Evolutionary conservation across 1,140 invertebrate species (phyloP).

Genomic region (Drosophila seguyi): DNA sequence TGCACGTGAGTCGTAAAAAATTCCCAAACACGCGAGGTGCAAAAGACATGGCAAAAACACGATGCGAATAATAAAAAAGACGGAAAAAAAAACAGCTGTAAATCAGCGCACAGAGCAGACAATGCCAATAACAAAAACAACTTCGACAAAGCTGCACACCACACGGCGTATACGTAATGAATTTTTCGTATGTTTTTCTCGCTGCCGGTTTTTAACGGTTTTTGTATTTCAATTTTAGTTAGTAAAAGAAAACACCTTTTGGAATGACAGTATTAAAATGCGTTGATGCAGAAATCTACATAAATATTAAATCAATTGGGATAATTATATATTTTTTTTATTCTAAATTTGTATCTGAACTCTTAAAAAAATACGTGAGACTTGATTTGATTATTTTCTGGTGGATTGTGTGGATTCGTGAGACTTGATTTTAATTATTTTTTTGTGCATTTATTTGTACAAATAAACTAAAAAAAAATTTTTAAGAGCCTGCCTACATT

Average conservation of each 20-base stretch:
- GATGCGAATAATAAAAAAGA: conserved; percentile 13
- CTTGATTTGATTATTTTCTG: no score
- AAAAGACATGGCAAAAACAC: conserved; percentile 57
- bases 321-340: background rate
- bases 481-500: no score
- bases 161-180: conserved; percentile 66
- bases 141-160: conserved; percentile 15
- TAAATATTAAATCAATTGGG: background rate
- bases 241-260: background rate
- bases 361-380: background rate
- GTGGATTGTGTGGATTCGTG: no score
- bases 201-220: conserved; percentile 36
- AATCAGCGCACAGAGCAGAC: conserved; percentile 59
- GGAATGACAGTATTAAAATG: background rate
- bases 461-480: no score
- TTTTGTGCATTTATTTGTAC: background rate
- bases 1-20: conserved; percentile 74
- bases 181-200: conserved; percentile 45
- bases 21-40: conserved; percentile 53
- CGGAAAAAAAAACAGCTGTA: conserved; percentile 56
- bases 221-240: background rate
- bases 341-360: background rate
- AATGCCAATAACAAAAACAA: conserved; percentile 41
- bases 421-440: background rate
- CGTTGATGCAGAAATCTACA: background rate